Evolutionary conservation across 2,888 invertebrate genomes (phyloP).

Genomic region (Scaptomyza cyrtandrae): DNA sequence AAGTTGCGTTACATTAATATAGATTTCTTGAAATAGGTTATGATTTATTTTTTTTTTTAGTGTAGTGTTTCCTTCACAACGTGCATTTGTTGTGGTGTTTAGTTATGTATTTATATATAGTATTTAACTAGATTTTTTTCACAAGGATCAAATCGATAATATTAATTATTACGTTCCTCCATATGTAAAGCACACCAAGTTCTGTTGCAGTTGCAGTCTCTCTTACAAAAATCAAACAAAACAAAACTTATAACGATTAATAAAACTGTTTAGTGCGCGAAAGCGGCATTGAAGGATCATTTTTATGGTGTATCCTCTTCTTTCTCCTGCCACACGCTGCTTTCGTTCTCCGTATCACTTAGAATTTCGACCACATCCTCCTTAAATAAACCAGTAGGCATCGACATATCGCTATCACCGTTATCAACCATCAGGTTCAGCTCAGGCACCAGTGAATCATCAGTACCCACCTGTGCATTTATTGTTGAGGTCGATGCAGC

Average conservation of each 20-base stretch:
- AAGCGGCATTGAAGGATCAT: slow-evolving; percentile 40
- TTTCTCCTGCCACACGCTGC: slow-evolving; percentile 71
- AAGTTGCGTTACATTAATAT: slow-evolving; percentile 48
- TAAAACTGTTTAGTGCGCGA: slow-evolving; percentile 61
- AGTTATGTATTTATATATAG: slow-evolving; percentile 40
- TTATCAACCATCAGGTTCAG: slow-evolving; percentile 61
- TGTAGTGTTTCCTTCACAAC: slow-evolving; percentile 30
- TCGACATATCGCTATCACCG: slow-evolving; percentile 50
- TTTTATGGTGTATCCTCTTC: slow-evolving; percentile 65
- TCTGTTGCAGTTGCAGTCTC: slow-evolving; percentile 72
- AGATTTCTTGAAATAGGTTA: slow-evolving; percentile 2
- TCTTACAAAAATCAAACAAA: slow-evolving; percentile 73
- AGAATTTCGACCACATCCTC: slow-evolving; percentile 66
- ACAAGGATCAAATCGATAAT: slow-evolving; percentile 44
- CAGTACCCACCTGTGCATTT: slow-evolving; percentile 53
- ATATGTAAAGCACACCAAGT: slow-evolving; percentile 77
- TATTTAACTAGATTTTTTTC: slow-evolving; percentile 43
- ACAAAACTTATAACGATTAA: slow-evolving; percentile 61
- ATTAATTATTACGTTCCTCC: slow-evolving; percentile 58
- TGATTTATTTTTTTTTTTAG: slow-evolving; percentile 11
- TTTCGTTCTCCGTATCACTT: slow-evolving; percentile 72
- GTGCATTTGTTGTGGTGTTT: slow-evolving; percentile 30
- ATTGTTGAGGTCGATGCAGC: slow-evolving; percentile 40
- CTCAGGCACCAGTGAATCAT: slow-evolving; percentile 59
- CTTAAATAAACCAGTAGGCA: slow-evolving; percentile 57